These are phyloP conservation scores for Merops nubicus DNA, from an alignment of 2,113 vertebrate species.

Conservation along the genomic window DNA sequence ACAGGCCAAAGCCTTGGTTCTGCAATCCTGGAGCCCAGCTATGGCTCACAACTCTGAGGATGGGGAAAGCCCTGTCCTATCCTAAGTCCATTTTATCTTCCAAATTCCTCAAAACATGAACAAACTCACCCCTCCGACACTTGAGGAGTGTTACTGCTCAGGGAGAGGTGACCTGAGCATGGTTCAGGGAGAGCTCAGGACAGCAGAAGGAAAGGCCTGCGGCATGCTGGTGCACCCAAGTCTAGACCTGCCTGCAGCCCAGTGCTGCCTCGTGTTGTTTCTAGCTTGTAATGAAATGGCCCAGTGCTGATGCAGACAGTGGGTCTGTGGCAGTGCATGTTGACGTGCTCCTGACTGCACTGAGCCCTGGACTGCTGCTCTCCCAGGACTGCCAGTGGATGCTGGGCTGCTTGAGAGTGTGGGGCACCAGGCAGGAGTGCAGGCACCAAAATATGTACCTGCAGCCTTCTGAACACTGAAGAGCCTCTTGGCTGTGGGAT, in stretches of 20 bases:
- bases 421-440: not conserved
- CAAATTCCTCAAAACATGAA: not conserved
- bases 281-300: not conserved
- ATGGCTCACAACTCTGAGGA: rapidly evolving
- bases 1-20: not conserved
- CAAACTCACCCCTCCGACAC: not conserved
- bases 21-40: not conserved
- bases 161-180: not conserved
- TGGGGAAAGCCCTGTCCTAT: not conserved
- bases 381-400: rapidly evolving
- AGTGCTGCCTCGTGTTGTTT: not conserved
- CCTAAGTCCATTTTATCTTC: not conserved
- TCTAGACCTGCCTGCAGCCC: not conserved
- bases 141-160: not conserved
- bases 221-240: not conserved
- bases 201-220: not conserved
- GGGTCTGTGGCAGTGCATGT: rapidly evolving
- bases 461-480: not conserved
- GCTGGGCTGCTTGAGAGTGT: not conserved
- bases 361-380: not conserved
- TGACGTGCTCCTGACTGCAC: not conserved
- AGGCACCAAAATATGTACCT: not conserved
- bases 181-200: not conserved
- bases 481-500: not conserved
- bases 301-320: too few species aligned